Percentiles rank a stretch among this genome's conserved stretches.
Conservation (phyloP, 2,797 vertebrate species). For the Scomberomorus guttatus region DNA sequence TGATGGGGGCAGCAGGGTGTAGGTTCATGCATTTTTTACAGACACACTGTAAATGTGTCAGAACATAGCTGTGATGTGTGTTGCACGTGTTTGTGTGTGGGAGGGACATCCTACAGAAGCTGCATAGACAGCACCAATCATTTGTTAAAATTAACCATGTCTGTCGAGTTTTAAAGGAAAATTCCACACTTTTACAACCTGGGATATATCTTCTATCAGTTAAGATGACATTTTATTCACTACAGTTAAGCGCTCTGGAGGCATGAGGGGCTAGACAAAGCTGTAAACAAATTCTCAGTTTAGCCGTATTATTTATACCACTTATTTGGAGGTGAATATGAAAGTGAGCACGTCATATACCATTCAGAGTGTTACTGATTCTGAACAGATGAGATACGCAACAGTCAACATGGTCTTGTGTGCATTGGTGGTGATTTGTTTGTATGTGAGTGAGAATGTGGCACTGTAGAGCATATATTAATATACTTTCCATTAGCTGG, state of each 20-base stretch:
- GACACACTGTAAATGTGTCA: conserved; percentile 1
- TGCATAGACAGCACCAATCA: neutral
- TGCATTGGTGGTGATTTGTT: too few relatives aligned
- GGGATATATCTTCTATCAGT: neutral
- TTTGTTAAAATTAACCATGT: conserved; percentile 1
- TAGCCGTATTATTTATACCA: neutral
- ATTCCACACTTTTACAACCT: neutral
- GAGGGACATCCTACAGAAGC: neutral
- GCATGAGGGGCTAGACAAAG: neutral
- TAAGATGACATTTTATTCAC: neutral
- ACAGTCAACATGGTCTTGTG: too few relatives aligned
- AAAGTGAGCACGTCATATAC: too few relatives aligned
- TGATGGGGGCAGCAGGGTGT: neutral
- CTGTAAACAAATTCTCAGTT: neutral
- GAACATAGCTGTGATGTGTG: conserved; percentile 14
- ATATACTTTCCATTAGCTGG: too few relatives aligned
- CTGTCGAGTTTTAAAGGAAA: neutral
- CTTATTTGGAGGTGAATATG: neutral
- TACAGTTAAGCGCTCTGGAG: neutral
- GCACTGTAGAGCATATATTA: neutral
- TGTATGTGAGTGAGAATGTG: neutral
- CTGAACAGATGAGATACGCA: too few relatives aligned
- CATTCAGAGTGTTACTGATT: too few relatives aligned
- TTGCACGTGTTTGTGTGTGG: neutral
- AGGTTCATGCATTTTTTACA: conserved; percentile 31